A percentile compares a stretch with the other conserved stretches of the same genome.
Conservation (phyloP, 2,797 vertebrate species). For the Rhabdomys pumilio region DNA sequence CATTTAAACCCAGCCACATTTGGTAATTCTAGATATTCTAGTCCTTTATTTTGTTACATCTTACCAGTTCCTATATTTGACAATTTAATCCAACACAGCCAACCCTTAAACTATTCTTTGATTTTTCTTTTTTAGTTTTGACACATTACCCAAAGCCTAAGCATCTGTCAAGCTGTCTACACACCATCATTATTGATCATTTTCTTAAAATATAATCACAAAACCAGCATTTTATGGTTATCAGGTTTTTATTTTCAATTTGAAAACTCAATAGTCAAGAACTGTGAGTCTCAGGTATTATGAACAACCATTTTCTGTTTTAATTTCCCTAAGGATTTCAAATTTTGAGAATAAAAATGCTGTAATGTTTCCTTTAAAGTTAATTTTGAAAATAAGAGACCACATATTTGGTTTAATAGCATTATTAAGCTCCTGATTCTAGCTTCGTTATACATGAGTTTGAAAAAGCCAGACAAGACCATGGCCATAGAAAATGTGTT, state of each 20-base stretch:
- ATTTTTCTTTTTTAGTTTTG: neutral
- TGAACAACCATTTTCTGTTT: neutral
- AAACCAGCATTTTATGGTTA: neutral
- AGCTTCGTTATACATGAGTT: neutral
- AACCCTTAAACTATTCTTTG: neutral
- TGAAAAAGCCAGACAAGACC: neutral
- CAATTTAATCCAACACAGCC: too few species aligned
- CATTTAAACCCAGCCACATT: neutral
- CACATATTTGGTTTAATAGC: neutral
- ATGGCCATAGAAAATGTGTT: neutral
- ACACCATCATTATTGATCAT: neutral
- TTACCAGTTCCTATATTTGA: too few species aligned
- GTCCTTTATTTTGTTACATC: too few species aligned
- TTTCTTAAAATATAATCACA: neutral
- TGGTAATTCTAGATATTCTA: neutral
- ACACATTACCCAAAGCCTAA: neutral
- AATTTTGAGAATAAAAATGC: neutral
- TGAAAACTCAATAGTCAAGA: neutral
- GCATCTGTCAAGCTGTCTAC: neutral
- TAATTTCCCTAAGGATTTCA: neutral
- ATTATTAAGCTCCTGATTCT: neutral
- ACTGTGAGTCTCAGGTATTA: neutral
- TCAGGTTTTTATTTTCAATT: neutral
- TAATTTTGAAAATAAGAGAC: neutral
- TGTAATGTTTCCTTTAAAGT: neutral